Evolutionary conservation across 2,113 vertebrate species (phyloP), one percentile per base, ranked within the genome.

Genomic region (Cranoglanis bouderius): DNA sequence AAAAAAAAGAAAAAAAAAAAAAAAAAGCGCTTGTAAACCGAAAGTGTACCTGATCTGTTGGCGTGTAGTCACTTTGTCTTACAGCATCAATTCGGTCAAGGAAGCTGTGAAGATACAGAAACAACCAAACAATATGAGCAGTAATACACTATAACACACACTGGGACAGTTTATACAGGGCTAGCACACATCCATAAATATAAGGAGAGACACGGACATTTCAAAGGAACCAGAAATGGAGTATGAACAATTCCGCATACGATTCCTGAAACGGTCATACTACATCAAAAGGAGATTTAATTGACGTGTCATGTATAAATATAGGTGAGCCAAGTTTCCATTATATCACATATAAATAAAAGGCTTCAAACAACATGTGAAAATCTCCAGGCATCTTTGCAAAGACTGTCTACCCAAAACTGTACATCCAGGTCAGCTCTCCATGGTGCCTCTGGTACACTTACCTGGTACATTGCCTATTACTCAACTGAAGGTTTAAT

Each of bases 41-140:
- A 84, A 67, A 19, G 83, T 95, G 80, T 91, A 99, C 98, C 98
- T 99, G 98, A 94, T 99, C 98, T 89, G 98, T 99, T 91, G 98
- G 98, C 59, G 98, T 99, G 94, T 99, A 99, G 95, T 99, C 98
- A 84, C 96, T 97, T 96, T 99, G 96, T 94, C 98, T 98, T 95
- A 99, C 98, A 0, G 97, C 98, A 96, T 99, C 98, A 83, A 99
- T 99, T 96, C 97, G 97, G 95, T 99, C 98, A 92, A 99, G 95
- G 96, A 99, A 99, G 96, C 98, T 99, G 90, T 78, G 92, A 85
- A 78, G 81, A 74, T 40, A 92, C 8, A 93, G 18, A 94, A 57
- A 91, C 49, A 84, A 88, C 83, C 21, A 1, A 43, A 87, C 59
- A 38, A 77, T 53, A 65, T 61, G 61, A 65, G 16, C 32, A 24